Conservation (phyloP, 2,113 vertebrate genomes). For the Porphyrio hochstetteri region DNA sequence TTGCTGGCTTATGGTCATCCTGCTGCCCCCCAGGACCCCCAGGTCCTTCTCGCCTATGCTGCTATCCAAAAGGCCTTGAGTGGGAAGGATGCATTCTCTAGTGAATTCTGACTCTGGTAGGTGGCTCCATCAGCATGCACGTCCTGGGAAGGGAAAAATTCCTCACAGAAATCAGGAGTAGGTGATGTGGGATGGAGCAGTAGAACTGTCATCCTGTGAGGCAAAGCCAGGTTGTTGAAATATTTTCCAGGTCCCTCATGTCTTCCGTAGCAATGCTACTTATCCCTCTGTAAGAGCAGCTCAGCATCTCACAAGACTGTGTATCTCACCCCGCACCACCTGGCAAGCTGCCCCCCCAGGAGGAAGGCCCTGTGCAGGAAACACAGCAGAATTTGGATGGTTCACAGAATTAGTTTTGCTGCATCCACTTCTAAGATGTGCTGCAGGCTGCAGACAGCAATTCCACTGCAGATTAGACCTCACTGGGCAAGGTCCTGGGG, state of each 20-base stretch:
- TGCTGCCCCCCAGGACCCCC: too few species aligned
- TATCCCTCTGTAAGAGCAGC: neutral
- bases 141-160: neutral
- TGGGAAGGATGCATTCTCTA: neutral
- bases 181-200: neutral
- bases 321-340: fast-evolving
- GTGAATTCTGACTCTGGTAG: neutral
- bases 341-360: neutral
- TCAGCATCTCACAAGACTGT: neutral
- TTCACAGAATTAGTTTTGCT: neutral
- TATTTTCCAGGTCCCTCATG: neutral
- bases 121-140: neutral
- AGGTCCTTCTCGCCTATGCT: too few species aligned
- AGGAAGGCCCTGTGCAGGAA: neutral
- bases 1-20: too few species aligned
- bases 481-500: neutral
- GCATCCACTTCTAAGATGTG: neutral
- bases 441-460: neutral
- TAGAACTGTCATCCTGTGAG: neutral
- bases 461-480: neutral
- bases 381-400: neutral
- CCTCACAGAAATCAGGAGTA: neutral
- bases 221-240: neutral
- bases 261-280: neutral
- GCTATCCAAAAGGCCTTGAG: neutral